Base-by-base conservation (phyloP, 2,888 invertebrate genomes). In the Leptinotarsa juncta region DNA sequence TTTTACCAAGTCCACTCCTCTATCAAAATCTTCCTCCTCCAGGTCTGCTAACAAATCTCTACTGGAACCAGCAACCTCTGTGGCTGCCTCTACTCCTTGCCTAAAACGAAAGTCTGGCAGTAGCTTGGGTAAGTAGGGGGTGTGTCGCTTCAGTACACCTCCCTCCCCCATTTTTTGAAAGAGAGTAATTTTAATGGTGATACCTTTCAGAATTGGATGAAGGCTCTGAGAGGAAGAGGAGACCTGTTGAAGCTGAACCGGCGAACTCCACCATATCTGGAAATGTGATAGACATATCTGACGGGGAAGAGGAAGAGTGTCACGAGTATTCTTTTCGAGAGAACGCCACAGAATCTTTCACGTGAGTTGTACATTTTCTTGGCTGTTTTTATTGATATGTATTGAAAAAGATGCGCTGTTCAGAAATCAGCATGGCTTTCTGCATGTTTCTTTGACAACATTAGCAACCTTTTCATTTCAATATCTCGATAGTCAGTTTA, bases 221-320 rank as follows among this genome's bases (percentile, higher is more conserved):
- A 48, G 16, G 55, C 1, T 26, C 67, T 51, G 76, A 73, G 5
- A 72, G 70, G 60, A 74, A 73, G 67, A 68, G 62, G 49, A 77
- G 71, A 66, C 32, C 50, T 2, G 50, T 69, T 2, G 70, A 60
- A 10, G 74, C 75, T 16, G 68, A 69, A 12, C 75, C 73, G 16
- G 70, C 74, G 12, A 75, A 77, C 70, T 80, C 78, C 16, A 75
- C 71, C 15, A 71, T 74, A 51, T 55, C 75, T 1, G 83, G 82
- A 14, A 83, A 83, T 72, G 82, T 86, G 23, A 85, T 86, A 48
- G 79, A 85, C 74, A 85, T 86, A 73, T 85, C 86, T 23, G 85
- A 86, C 72, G 82, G 83, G n/a, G 86, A 85, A 69, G 85, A 85
- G 65, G 83, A 84, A 72, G 83, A 84, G 67, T 72, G 74, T 65